These are phyloP conservation scores for Sinosuthora webbiana DNA, from an alignment of 2,113 vertebrate species.

Conservation along the genomic window DNA sequence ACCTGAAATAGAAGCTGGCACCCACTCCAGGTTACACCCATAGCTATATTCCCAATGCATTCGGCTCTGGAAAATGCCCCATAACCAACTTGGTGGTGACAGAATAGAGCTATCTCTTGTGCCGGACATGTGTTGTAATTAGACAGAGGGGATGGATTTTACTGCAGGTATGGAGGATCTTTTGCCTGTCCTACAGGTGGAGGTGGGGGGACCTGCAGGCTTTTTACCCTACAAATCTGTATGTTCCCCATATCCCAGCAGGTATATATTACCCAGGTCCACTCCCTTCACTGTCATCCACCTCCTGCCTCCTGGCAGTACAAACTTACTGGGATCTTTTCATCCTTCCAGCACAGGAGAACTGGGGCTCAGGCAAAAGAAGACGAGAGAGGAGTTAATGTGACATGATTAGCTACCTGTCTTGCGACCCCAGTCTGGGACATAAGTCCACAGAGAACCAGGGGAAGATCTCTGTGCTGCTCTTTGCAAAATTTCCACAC, in stretches of 20 bases:
- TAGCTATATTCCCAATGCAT: slow-evolving; percentile 12
- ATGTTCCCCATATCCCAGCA: neutral
- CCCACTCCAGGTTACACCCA: neutral
- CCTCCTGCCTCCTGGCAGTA: neutral
- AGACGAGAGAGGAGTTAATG: neutral
- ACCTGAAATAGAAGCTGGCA: slow-evolving; percentile 6
- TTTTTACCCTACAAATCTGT: neutral
- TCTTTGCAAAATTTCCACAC: neutral
- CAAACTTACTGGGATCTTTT: neutral
- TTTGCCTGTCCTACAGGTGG: neutral
- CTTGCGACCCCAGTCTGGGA: neutral
- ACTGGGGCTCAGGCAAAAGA: neutral
- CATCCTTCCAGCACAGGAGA: neutral
- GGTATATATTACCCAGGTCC: neutral
- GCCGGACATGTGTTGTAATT: neutral
- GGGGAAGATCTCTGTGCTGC: neutral
- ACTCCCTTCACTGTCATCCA: neutral
- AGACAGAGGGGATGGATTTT: neutral
- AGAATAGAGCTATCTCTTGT: neutral
- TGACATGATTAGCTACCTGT: neutral
- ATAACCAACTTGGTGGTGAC: neutral
- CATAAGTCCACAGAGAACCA: neutral
- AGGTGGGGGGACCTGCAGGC: neutral
- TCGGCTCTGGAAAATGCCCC: neutral
- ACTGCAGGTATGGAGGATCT: neutral